Base-by-base conservation (phyloP, 2,113 vertebrate species). In the Microcebus lehilahytsara region DNA sequence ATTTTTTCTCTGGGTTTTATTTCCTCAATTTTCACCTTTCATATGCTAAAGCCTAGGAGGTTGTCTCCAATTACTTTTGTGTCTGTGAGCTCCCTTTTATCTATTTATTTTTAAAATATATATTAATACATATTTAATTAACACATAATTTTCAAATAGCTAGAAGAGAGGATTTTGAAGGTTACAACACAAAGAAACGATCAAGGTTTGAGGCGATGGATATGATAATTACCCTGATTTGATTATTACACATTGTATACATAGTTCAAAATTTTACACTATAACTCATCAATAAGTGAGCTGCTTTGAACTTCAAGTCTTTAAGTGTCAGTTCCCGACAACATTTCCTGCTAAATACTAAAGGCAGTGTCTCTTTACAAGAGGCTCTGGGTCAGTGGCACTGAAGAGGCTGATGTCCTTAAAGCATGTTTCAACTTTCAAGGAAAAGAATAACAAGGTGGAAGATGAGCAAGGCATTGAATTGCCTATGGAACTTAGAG, bases 41-140 rank as follows among this genome's bases (percentile, higher is more conserved):
- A 74, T 80, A 58, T 93, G 81, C 71, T 96, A 60, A 94, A 93
- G 79, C 60, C 40, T 93, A 46, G 32, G 78, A 80, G 66, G 13
- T 85, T 96, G 95, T 97, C 16, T 93, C n/a, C 27, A 85, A 91
- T 93, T 85, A 67, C 19, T 91, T 92, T 75, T 67, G 71, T 49
- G 22, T 78, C 42, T 85, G 46, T 88, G 77, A 77, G 37, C 64
- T 90, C 66, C 71, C 89, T 94, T 92, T 64, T 19, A 77, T 77
- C 46, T 77, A 74, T 5, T 75, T 27, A 74, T 17, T 77, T 77
- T 75, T 17, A 2, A 64, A 46, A 75, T 23, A 40, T 40, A 40
- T 72, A 30, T 75, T 46, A 27, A 75, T 46, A 30, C 30, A 77
- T 30, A 64, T 64, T 58, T 49, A 77, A 49, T 16, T 77, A 42